Percentiles rank a stretch among this genome's conserved stretches.
Conservation (phyloP, 2,113 vertebrate species). For the Taxidea taxus region DNA sequence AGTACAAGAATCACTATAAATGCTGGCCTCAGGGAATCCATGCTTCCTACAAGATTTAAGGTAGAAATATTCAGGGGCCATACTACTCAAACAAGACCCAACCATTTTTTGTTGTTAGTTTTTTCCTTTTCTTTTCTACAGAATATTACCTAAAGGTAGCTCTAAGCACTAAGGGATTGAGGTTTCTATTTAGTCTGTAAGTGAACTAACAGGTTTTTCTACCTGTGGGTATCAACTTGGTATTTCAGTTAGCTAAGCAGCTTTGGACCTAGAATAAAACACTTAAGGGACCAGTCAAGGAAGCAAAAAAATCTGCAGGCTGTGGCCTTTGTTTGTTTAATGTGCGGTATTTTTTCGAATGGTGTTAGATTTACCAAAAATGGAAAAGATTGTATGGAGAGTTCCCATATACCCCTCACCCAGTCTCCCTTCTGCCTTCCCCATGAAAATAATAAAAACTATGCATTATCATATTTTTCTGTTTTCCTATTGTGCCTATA, state of each 20-base stretch:
- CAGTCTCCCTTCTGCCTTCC: neutral
- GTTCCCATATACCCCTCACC: neutral
- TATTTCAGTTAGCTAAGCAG: constrained; percentile 64
- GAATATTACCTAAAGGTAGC: constrained; percentile 73
- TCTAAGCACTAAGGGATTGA: constrained; percentile 64
- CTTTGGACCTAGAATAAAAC: constrained; percentile 56
- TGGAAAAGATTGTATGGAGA: neutral
- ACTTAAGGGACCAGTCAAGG: neutral
- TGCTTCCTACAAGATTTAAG: constrained; percentile 60
- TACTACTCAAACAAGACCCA: constrained; percentile 64
- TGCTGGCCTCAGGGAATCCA: constrained; percentile 65
- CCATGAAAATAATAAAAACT: neutral
- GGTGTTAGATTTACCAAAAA: constrained; percentile 27
- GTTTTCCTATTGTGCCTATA: neutral
- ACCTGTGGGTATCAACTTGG: constrained; percentile 66
- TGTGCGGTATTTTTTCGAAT: neutral
- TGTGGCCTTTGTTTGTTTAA: neutral
- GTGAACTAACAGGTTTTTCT: constrained; percentile 63
- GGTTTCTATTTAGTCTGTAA: constrained; percentile 64
- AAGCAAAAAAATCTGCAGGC: constrained; percentile 11
- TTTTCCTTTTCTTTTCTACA: constrained; percentile 50
- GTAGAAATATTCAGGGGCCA: constrained; percentile 68
- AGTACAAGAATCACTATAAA: constrained; percentile 60
- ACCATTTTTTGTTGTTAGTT: constrained; percentile 60
- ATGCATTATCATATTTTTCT: neutral